Base-by-base conservation (phyloP, 2,888 invertebrate genomes). In the Cryptophagus acutangulus region DNA sequence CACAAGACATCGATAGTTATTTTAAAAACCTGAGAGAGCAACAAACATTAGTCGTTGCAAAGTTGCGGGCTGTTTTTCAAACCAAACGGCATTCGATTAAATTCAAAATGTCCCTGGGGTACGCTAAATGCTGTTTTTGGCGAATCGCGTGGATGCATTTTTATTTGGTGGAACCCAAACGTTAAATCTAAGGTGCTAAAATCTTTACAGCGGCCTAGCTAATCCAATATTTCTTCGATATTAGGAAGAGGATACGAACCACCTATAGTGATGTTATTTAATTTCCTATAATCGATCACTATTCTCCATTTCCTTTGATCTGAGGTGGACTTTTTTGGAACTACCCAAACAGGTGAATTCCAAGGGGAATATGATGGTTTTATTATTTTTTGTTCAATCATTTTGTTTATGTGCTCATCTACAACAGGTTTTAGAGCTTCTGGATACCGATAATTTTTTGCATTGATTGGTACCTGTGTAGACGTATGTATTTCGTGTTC, bases 11-110 rank as follows among this genome's bases (percentile, higher is more conserved):
- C 40, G 35, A 2, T 30, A 41, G 15, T 31, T 31, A 29, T 53
- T 51, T 49, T 56, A 52, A 1, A 63, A 20, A 5, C 60, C 59
- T 1, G 43, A 12, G 15, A 63, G 40, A 4, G 62, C 53, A 1
- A 25, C 47, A 33, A 63, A 54, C 60, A 64, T 63, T 26, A 60
- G 25, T 5, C 58, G 26, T 46, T 58, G 55, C 20, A 65, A 62
- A 0, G 54, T 6, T 1, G 34, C 17, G 6, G 46, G 46, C 10
- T 41, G 41, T n/a, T 43, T 17, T 31, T 25, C n/a, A 47, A 33
- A 8, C 46, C 46, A 28, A 44, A 43, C 2, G 43, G 43, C 41
- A 41, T 44, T 9, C 37, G 12, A n/a, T 12, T 37, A 17, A 29
- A 43, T 34, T 43, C 37, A 28, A 24, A 46, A 35, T 43, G 46